phyloP scores from a whole-genome alignment of 2,113 vertebrate species.

The Terrapene triunguis region DNA sequence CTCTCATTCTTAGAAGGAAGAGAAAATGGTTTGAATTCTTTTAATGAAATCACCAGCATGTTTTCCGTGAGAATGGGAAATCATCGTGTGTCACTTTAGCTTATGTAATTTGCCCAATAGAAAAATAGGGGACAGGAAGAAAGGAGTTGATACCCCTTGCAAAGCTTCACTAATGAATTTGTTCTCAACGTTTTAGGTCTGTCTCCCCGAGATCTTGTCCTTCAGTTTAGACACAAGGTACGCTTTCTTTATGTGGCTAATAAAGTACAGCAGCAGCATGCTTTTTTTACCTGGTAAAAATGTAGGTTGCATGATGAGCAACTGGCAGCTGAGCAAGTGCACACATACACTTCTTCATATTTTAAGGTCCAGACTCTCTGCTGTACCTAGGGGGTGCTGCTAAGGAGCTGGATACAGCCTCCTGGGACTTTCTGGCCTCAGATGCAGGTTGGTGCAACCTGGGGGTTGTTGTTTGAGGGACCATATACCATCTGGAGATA shows the following conservation, averaged over 20 bases:
- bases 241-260: neutral
- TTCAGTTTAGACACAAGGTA: conserved; percentile 98
- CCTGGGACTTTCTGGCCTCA: neutral
- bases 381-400: neutral
- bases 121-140: neutral
- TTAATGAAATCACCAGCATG: neutral
- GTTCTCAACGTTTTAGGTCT: conserved; percentile 83
- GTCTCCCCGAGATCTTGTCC: conserved; percentile 95
- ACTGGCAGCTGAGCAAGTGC: neutral
- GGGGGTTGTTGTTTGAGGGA: neutral
- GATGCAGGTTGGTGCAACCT: neutral
- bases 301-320: neutral
- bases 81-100: neutral
- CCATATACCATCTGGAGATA: neutral
- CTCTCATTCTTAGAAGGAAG: neutral
- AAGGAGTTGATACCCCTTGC: neutral
- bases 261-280: neutral
- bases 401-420: neutral
- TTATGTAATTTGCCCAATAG: neutral
- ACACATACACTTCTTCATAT: neutral
- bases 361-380: neutral
- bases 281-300: neutral
- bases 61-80: neutral
- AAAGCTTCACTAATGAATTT: conserved; percentile 17
- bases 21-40: neutral